Conservation (phyloP, 2,797 vertebrate genomes). For the Cyclura pinguis region DNA sequence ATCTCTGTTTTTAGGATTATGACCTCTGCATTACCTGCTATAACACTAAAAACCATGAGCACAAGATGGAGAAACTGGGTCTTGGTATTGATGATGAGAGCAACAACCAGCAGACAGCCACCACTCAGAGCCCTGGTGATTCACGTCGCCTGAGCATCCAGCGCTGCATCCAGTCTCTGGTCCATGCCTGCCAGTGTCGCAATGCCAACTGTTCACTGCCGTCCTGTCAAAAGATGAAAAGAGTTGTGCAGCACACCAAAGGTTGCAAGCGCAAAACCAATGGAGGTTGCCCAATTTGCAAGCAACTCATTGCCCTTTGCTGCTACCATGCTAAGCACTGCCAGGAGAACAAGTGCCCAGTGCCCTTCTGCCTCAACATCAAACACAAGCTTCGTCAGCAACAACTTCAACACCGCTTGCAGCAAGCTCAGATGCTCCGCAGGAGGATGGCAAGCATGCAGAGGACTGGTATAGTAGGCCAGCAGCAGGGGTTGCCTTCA, state of each 20-base stretch:
- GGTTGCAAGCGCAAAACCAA: conserved; percentile 98
- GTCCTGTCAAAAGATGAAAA: conserved; percentile 99
- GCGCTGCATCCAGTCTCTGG: conserved; percentile 97
- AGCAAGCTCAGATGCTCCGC: conserved; percentile 97
- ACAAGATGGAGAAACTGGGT: conserved; percentile 98
- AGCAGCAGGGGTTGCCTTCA: conserved; percentile 83
- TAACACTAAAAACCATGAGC: conserved; percentile 96
- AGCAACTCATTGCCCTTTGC: conserved; percentile 97
- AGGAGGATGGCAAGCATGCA: conserved; percentile 99
- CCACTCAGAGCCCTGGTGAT: conserved; percentile 95
- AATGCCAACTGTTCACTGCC: conserved; percentile 98
- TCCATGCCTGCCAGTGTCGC: conserved; percentile 97
- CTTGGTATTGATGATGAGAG: conserved; percentile 96
- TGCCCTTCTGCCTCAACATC: conserved; percentile 99
- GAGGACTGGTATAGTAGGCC: conserved; percentile 86
- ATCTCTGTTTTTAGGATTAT: conserved; percentile 87
- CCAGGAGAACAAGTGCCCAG: conserved; percentile 98
- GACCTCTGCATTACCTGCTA: conserved; percentile 98
- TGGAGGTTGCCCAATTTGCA: conserved; percentile 97
- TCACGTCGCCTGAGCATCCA: conserved; percentile 97
- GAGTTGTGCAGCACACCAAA: conserved; percentile 97
- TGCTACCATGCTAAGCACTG: conserved; percentile 99
- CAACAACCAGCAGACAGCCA: conserved; percentile 90
- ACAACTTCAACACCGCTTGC: conserved; percentile 95
- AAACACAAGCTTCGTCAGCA: conserved; percentile 98